Percentiles rank a stretch among this genome's conserved stretches.
Conservation (phyloP, 2,113 vertebrate species). For the Calyptommatus sinebrachiatus region DNA sequence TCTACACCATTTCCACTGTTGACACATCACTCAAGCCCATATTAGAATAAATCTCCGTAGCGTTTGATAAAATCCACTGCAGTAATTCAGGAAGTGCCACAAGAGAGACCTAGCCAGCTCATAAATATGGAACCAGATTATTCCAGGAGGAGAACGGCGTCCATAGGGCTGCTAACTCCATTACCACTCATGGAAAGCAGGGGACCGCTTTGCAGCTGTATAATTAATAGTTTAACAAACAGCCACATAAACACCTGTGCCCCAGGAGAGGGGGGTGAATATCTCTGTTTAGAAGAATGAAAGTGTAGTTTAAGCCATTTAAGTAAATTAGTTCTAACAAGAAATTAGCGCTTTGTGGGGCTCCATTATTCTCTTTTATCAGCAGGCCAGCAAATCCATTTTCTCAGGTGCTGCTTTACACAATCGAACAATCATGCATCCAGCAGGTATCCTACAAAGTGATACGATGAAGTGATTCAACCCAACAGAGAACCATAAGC, state of each 20-base stretch:
- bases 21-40: neutral
- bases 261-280: neutral
- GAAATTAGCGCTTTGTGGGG: constrained; percentile 28
- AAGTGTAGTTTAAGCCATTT: constrained; percentile 12
- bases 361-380: neutral
- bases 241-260: neutral
- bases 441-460: neutral
- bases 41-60: constrained; percentile 7
- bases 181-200: neutral
- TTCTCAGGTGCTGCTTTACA: neutral
- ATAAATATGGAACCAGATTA: neutral
- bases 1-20: neutral
- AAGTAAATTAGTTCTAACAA: constrained; percentile 26
- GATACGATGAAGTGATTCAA: neutral
- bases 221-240: neutral
- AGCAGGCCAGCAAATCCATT: constrained; percentile 20
- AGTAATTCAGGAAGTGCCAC: neutral
- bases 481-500: neutral
- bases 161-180: neutral
- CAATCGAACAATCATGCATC: constrained; percentile 6
- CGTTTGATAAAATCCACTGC: neutral
- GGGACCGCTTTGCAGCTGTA: neutral
- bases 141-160: neutral
- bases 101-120: neutral
- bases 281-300: neutral